These are phyloP conservation scores for Dasyornis broadbenti DNA, from an alignment of 2,113 vertebrate species.

Conservation along the genomic window DNA sequence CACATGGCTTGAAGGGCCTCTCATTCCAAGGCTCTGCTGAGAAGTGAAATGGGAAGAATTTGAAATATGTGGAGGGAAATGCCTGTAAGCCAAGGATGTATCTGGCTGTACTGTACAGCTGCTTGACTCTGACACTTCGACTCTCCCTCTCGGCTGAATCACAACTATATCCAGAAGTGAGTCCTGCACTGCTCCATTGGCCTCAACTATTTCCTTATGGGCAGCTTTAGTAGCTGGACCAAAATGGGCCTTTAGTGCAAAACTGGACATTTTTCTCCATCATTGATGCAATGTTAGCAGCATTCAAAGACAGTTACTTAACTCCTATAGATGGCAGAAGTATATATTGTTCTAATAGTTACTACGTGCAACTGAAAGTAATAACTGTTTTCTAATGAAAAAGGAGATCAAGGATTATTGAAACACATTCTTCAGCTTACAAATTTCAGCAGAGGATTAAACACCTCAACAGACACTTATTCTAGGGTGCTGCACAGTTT, in stretches of 20 bases:
- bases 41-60: background rate
- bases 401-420: background rate
- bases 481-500: background rate
- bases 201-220: background rate
- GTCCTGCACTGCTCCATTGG: background rate
- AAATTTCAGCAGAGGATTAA: background rate
- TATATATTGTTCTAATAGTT: background rate
- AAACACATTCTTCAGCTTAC: background rate
- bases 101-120: background rate
- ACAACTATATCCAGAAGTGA: background rate
- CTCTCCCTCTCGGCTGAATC: background rate
- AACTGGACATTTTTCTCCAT: background rate
- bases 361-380: background rate
- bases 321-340: background rate
- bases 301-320: background rate
- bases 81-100: background rate
- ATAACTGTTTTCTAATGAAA: background rate
- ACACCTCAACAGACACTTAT: background rate
- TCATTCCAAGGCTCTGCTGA: background rate
- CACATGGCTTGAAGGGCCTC: background rate
- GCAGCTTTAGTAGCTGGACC: background rate
- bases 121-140: accelerated
- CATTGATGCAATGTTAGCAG: background rate
- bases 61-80: background rate
- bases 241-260: background rate